Evolutionary conservation across 2,113 vertebrate species (phyloP).

Genomic region (Nipponia nippon): DNA sequence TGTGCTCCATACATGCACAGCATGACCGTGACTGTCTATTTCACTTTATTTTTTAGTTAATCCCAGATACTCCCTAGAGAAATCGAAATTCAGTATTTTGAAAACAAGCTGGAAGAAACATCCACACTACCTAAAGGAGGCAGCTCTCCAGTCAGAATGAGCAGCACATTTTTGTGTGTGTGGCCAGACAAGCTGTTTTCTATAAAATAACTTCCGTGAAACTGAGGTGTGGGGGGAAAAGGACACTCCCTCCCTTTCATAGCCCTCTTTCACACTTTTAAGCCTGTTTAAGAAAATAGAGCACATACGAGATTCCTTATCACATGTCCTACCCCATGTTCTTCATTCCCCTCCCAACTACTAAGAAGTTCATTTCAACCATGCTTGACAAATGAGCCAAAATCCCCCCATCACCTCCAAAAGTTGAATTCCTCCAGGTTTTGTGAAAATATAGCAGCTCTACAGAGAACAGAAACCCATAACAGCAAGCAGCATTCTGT

Average conservation of each 20-base stretch:
- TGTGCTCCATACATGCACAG: not conserved
- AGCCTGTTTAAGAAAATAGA: not conserved
- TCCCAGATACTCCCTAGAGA: not conserved
- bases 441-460: not conserved
- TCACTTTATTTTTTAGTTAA: not conserved
- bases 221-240: not conserved
- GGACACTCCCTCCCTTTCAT: not conserved
- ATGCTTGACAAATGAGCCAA: not conserved
- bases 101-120: not conserved
- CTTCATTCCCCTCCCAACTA: not conserved
- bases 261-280: not conserved
- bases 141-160: not conserved
- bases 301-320: not conserved
- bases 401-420: not conserved
- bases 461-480: not conserved
- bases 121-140: not conserved
- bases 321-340: not conserved
- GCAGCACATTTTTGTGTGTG: not conserved
- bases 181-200: not conserved
- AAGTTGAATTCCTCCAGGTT: not conserved
- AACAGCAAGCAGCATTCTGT: not conserved
- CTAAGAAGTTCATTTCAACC: not conserved
- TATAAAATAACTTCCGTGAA: not conserved
- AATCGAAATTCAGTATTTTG: not conserved
- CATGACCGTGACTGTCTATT: not conserved